Evolutionary conservation across 37 sponge, comb jelly and placozoan species (phyloP).

Genomic region (Beroe forskalii): DNA sequence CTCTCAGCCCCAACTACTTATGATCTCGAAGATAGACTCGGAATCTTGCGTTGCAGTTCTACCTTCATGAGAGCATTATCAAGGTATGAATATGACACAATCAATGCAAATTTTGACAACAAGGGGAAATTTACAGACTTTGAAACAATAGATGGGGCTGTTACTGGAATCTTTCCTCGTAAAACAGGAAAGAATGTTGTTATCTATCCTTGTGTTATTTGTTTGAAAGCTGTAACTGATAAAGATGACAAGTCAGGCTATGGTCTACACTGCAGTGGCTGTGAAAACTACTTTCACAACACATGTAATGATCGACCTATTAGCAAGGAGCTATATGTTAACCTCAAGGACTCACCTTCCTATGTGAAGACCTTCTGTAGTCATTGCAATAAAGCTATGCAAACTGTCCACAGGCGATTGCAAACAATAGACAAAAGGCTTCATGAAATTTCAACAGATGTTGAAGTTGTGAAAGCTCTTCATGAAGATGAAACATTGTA

Average conservation of each 20-base stretch:
- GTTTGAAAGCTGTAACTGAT: neutral
- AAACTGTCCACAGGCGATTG: no score
- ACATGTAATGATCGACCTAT: neutral
- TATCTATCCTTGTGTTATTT: neutral
- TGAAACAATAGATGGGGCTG: neutral
- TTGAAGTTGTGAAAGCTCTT: no score
- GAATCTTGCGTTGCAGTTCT: neutral
- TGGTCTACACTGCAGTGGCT: slow-evolving; percentile 14
- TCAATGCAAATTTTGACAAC: neutral
- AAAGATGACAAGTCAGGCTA: neutral
- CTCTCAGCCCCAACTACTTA: neutral
- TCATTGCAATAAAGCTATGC: neutral
- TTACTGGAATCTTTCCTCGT: neutral
- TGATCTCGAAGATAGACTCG: neutral
- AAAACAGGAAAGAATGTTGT: neutral
- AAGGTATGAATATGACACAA: neutral
- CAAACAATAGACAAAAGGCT: no score
- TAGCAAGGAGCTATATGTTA: neutral
- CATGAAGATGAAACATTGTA: no score
- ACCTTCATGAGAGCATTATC: neutral
- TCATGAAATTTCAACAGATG: no score
- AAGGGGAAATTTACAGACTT: neutral
- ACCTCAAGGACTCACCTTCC: neutral
- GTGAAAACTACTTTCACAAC: neutral
- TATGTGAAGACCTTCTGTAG: neutral